Base-by-base conservation (phyloP, 2,797 vertebrate genomes). In the Gobionotothen gibberifrons region DNA sequence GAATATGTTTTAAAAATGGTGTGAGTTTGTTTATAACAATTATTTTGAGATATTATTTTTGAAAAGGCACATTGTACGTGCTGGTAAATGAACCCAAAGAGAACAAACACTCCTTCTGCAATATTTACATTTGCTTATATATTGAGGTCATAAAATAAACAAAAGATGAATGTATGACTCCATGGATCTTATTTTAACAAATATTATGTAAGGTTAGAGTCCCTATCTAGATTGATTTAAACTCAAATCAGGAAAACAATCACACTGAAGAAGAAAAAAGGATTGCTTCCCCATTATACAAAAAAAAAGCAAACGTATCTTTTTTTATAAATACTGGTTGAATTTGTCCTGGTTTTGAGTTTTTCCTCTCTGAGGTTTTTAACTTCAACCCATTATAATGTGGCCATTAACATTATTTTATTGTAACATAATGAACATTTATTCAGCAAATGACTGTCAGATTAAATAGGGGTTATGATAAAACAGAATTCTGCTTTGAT, bases 391-490 rank as follows among this genome's bases (percentile, higher is more conserved):
- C 26, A 5, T 26, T 26, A 26, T 26, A 26, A 26, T 26, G 4
- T 14, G 14, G 9, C 36, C 2, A 4, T 19, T 17, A 10, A 39
- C 32, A 40, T 10, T 15, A 40, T 57, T 21, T 39, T 1, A 40
- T 40, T 42, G 7, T 3, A 14, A 58, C 40, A 16, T 17, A 56
- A 14, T 39, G 9, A 40, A 40, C 39, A 10, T 40, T 3, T 16
- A 51, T 52, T 17, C 12, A 13, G 26, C 10, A 36, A 61, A 32
- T 70, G 0, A 32, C 7, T 51, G 13, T 29, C 17, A 3, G 13
- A 53, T 36, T 19, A 44, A 53, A 53, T n/a, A 21, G 39, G 13
- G 14, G 49, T 59, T 49, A 36, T 40, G 7, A 43, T 69, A 60
- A 6, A 47, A 9, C 9, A 58, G 4, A n/a, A 40, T 53, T 52